phyloP scores from a whole-genome alignment of 2,797 vertebrate genomes.

The Rallus crepitans region DNA sequence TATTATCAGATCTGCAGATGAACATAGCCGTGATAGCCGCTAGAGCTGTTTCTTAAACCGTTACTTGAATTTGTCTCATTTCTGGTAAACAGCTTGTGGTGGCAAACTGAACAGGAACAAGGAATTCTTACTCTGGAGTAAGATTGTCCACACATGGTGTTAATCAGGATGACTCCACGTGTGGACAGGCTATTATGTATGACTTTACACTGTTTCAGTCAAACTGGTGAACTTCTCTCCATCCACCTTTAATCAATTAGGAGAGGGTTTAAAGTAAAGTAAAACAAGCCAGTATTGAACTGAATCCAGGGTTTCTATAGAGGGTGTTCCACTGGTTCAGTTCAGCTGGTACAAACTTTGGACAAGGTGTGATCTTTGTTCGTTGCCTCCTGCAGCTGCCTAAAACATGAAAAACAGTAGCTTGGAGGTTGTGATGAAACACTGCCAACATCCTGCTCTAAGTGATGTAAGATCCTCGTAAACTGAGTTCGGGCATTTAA shows the following conservation, averaged over 20 bases:
- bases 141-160: constrained; percentile 45
- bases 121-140: constrained; percentile 1
- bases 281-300: not conserved
- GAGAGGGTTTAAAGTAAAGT: not conserved
- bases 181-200: constrained; percentile 15
- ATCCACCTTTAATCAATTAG: not conserved
- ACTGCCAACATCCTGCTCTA: not conserved
- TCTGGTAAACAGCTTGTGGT: constrained; percentile 20
- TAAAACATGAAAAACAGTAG: not conserved
- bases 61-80: constrained; percentile 5
- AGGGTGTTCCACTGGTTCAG: not conserved
- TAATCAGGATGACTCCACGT: constrained; percentile 36
- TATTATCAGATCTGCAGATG: not conserved
- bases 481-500: not conserved
- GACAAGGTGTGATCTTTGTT: not conserved
- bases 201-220: constrained; percentile 8
- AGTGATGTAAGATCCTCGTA: not conserved
- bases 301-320: not conserved
- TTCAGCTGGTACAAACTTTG: not conserved
- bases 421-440: not conserved
- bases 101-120: not conserved
- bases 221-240: not conserved
- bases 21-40: not conserved
- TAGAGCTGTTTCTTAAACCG: not conserved
- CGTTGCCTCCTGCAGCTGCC: not conserved